Percentiles rank a stretch among this genome's conserved stretches.
phyloP scores from a whole-genome alignment of 1,140 invertebrate genomes.

The Reticulitermes speratus region DNA sequence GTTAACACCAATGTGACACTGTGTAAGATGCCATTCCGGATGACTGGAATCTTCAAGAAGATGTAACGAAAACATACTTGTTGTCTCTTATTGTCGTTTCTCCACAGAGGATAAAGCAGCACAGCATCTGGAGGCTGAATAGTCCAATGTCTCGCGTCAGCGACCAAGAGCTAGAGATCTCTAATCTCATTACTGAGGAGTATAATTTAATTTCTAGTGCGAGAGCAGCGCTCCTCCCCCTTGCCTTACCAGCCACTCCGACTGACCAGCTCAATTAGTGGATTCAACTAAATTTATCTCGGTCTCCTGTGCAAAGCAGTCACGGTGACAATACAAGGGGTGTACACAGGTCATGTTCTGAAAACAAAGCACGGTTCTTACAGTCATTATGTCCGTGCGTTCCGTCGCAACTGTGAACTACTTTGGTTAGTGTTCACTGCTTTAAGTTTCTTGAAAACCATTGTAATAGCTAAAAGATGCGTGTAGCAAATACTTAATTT shows the following conservation, averaged over 20 bases:
- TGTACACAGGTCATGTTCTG: neutral
- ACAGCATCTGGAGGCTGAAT: neutral
- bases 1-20: too few relatives aligned
- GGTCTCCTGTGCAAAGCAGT: neutral
- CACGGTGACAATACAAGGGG: neutral
- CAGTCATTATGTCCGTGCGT: too few relatives aligned
- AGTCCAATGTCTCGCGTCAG: conserved; percentile 3
- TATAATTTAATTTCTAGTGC: conserved; percentile 10
- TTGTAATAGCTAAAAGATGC: too few relatives aligned
- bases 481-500: too few relatives aligned
- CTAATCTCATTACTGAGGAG: conserved; percentile 11
- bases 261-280: conserved; percentile 17
- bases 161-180: neutral
- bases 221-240: neutral
- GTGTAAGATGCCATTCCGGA: too few relatives aligned
- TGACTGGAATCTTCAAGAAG: too few relatives aligned
- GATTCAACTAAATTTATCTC: conserved; percentile 13
- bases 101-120: neutral
- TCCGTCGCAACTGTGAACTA: too few relatives aligned
- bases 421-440: too few relatives aligned
- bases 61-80: neutral
- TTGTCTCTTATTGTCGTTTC: neutral
- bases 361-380: too few relatives aligned
- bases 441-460: too few relatives aligned
- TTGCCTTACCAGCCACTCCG: neutral